phyloP scores from a whole-genome alignment of 1,140 invertebrate species.

The Lepidurus arcticus region DNA sequence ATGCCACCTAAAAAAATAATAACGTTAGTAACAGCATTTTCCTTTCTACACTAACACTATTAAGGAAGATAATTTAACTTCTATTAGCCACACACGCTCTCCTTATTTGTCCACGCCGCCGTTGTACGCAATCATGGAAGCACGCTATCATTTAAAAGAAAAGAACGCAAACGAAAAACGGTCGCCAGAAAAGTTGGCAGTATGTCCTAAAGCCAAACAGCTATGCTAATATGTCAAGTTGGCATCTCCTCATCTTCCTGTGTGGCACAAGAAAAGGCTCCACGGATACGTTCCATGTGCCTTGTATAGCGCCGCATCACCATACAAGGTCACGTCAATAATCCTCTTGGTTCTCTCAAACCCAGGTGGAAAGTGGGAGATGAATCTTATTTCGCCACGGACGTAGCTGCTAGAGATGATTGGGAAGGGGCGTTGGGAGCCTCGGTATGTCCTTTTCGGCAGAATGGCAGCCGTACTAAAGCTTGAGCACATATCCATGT shows the following conservation, averaged over 20 bases:
- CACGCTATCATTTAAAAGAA: not conserved
- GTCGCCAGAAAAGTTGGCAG: not conserved
- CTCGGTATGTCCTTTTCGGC: constrained; percentile 16
- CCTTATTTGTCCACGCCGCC: not conserved
- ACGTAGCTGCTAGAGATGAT: not conserved
- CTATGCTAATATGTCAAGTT: constrained; percentile 13
- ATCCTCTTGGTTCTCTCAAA: not conserved
- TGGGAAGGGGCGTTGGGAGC: not conserved
- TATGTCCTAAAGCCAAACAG: constrained; percentile 9
- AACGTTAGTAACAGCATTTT: not conserved
- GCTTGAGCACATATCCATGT: not conserved
- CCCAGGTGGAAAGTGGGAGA: constrained; percentile 14
- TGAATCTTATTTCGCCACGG: constrained; percentile 16
- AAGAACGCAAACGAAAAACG: not conserved
- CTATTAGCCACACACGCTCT: not conserved
- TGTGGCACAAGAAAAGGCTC: not conserved
- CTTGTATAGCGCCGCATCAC: constrained; percentile 7
- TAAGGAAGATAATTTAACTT: not conserved
- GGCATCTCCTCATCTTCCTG: constrained; percentile 5
- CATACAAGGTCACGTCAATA: constrained; percentile 15
- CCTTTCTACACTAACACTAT: not conserved
- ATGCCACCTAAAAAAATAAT: not conserved
- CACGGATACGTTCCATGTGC: not conserved
- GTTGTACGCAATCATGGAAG: not conserved
- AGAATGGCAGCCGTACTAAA: not conserved